These are phyloP conservation scores for Nycteola revayana DNA, from an alignment of 2,888 invertebrate species.

Conservation along the genomic window DNA sequence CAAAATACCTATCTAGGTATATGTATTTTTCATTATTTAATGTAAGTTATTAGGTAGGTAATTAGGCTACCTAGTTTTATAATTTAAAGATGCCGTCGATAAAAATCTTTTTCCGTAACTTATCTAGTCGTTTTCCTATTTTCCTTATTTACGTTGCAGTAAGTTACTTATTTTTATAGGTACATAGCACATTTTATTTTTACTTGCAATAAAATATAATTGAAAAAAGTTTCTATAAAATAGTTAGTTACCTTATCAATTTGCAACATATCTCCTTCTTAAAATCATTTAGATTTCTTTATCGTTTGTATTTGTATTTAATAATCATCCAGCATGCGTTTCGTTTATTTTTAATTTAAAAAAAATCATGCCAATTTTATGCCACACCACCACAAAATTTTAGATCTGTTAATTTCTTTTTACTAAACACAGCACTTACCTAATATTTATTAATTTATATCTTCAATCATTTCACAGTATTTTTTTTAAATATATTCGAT, in stretches of 20 bases:
- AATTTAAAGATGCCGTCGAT: no score
- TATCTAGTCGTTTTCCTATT: no score
- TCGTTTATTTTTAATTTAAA: conserved; percentile 35
- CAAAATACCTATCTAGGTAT: no score
- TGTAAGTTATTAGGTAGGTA: no score
- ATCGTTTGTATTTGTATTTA: conserved; percentile 25
- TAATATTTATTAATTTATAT: conserved; percentile 44
- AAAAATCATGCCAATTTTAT: conserved; percentile 63
- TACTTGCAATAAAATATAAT: no score
- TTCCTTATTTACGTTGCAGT: no score
- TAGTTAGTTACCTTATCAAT: conserved; percentile 37
- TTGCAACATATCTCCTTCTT: conserved; percentile 31
- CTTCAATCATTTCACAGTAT: conserved; percentile 35
- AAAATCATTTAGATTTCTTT: conserved; percentile 19
- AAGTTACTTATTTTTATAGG: no score
- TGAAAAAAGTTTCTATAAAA: conserved; percentile 23
- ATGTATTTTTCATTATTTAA: no score
- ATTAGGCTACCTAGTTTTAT: no score
- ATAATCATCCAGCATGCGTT: conserved; percentile 67
- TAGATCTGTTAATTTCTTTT: conserved; percentile 58
- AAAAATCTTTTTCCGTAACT: no score
- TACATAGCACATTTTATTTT: no score
- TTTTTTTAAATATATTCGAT: conserved; percentile 25
- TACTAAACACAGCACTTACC: conserved; percentile 73
- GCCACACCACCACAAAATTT: conserved; percentile 70